Evolutionary conservation across 2,797 vertebrate genomes (phyloP), one percentile per base, ranked within the genome.

Genomic region (Pseudochaenichthys georgianus): DNA sequence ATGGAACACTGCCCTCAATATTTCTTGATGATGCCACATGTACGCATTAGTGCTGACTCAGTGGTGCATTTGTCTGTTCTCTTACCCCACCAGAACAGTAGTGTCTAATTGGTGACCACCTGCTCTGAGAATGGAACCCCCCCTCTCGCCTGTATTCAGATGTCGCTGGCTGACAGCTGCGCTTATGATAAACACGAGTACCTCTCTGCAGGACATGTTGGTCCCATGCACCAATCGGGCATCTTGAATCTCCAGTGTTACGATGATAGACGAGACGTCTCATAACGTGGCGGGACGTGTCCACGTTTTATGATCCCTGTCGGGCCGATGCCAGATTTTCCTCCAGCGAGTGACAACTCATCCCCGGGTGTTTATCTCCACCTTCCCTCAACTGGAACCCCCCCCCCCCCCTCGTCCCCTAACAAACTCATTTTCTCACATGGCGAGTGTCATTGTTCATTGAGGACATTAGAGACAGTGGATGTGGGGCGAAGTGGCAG

Each of bases 371-470:
- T 28, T 28, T 28, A 42, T 60, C 68, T 31, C 2, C 57, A 12
- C 17, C 34, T 13, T 46, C 1, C 28, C 43, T 45, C 6, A 6
- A 45, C 48, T 21, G 46, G 13, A 38, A 21, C n/a, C n/a, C n/a
- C n/a, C 50, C 58, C 70, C 64, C 65, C 46, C 59, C 51, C 23
- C 9, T 11, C 19, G 46, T 9, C 11, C 69, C 45, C 54, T 59
- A 11, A 73, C 76, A 73, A 69, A 64, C 78, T 76, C 66, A 75
- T 90, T 64, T 80, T 83, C 83, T 92, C 89, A 88, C 92, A 89
- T 91, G 87, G 87, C 89, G 83, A 63, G 82, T 78, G 87, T 91
- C 92, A 94, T 92, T 93, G 91, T 93, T 93, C 86, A 78, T 92
- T 93, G 86, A 84, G 83, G 87, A 91, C 89, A 89, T 94, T 90